A percentile compares a stretch with the other conserved stretches of the same genome.
Conservation (phyloP, 2,797 vertebrate genomes). For the Mus spretus region DNA sequence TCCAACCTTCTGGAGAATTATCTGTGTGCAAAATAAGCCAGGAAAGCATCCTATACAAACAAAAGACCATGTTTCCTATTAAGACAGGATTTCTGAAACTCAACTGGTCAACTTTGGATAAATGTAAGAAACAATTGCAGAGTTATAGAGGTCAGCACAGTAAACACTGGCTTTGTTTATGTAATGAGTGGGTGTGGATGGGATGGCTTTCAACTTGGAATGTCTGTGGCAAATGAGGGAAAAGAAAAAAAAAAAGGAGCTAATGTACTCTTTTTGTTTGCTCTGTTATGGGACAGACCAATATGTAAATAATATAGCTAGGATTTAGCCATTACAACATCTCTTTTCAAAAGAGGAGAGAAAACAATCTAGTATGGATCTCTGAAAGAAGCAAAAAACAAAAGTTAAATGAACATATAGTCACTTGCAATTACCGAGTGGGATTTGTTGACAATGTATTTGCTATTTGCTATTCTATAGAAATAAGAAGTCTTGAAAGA, state of each 20-base stretch:
- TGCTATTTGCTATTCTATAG: neutral
- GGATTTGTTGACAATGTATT: neutral
- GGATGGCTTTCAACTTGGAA: neutral
- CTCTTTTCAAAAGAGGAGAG: neutral
- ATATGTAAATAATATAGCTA: neutral
- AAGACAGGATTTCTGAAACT: slow-evolving; percentile 36
- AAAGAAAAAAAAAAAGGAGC: neutral
- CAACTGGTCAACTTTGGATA: neutral
- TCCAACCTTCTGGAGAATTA: neutral
- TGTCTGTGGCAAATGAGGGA: neutral
- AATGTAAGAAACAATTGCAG: neutral
- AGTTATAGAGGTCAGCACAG: neutral
- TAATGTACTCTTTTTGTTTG: neutral
- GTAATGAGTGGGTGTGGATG: neutral
- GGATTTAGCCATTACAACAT: neutral
- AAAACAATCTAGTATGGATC: neutral
- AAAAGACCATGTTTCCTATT: neutral
- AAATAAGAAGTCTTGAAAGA: neutral
- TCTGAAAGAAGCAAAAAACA: neutral
- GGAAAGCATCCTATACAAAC: neutral
- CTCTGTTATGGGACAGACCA: neutral
- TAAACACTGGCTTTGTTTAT: neutral
- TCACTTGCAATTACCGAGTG: neutral
- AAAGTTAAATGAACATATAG: neutral
- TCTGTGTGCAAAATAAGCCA: neutral